Evolutionary conservation across 2,888 invertebrate species (phyloP).

Genomic region (Anthrax anthrax): DNA sequence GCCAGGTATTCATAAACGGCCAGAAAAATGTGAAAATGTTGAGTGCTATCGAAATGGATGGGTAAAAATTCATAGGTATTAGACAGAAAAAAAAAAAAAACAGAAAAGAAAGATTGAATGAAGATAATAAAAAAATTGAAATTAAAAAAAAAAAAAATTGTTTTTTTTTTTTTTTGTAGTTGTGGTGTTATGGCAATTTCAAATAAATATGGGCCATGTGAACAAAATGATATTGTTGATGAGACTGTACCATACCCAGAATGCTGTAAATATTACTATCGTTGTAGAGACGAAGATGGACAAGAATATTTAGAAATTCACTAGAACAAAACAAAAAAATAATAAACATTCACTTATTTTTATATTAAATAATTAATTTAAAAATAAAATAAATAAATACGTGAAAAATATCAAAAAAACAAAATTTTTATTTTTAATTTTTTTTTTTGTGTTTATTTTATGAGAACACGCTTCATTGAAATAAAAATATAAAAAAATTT

Average conservation of each 20-base stretch:
- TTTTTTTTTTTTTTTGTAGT: too few relatives aligned
- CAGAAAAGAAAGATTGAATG: too few relatives aligned
- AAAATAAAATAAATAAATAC: too few relatives aligned
- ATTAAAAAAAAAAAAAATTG: too few relatives aligned
- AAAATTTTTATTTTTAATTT: too few relatives aligned
- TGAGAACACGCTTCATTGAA: too few relatives aligned
- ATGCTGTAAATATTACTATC: conserved; percentile 4
- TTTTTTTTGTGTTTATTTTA: too few relatives aligned
- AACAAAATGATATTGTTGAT: not conserved
- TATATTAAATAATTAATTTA: too few relatives aligned
- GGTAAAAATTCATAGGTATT: conserved; percentile 5
- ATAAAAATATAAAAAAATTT: too few relatives aligned
- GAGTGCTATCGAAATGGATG: not conserved
- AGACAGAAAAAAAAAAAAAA: not conserved
- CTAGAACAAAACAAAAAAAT: not conserved
- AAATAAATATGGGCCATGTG: not conserved
- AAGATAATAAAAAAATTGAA: too few relatives aligned
- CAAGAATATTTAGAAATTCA: conserved; percentile 1
- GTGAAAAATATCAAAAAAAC: too few relatives aligned
- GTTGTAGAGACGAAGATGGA: conserved; percentile 4
- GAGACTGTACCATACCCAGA: conserved; percentile 4
- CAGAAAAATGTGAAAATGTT: conserved; percentile 1
- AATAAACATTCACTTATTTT: too few relatives aligned
- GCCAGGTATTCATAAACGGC: conserved; percentile 2
- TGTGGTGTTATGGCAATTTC: not conserved